Evolutionary conservation across 2,113 vertebrate species (phyloP), one percentile per base, ranked within the genome.

Genomic region (Lates calcarifer): DNA sequence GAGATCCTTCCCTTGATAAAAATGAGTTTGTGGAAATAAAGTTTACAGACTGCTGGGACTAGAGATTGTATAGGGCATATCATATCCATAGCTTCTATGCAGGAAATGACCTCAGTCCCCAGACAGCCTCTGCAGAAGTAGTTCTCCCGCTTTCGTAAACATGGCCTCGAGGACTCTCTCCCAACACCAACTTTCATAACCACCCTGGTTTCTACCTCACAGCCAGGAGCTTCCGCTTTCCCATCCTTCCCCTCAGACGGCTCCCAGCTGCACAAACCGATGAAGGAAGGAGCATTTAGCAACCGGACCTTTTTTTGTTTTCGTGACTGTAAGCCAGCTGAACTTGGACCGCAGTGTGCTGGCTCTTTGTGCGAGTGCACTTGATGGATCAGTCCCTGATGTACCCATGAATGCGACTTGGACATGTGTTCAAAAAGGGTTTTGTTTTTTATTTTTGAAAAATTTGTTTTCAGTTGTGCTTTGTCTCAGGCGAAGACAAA

Each of bases 331-430:
- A 70, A 69, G 77, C 72, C 83, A 82, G 71, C 49, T 92, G 86
- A 92, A 86, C 91, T 87, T 78, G 60, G 63, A 76, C 58, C 77
- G 43, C 66, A 81, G 63, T 72, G 69, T 58, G 67, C 39, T 77
- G 76, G 61, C 81, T 87, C 62, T 74, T 29, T 41, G 77, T 87
- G 62, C 18, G 74, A 84, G 33, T 51, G 33, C 70, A 68, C 70
- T 86, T 91, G 92, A 92, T 90, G 68, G 83, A 93, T 91, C 63
- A 66, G 88, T 88, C 86, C 90, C 90, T 81, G 6, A 83, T 85
- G 88, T 20, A 85, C 56, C 37, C 61, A 77, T 82, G 78, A 87
- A 80, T 71, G 65, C 15, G 14, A 74, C 51, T 89, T 71, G 69
- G 87, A 85, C 29, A 71, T 39, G 28, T 82, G 62, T 76, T 86